Conservation (phyloP, 2,113 vertebrate species). For the Halichoeres trimaculatus region DNA sequence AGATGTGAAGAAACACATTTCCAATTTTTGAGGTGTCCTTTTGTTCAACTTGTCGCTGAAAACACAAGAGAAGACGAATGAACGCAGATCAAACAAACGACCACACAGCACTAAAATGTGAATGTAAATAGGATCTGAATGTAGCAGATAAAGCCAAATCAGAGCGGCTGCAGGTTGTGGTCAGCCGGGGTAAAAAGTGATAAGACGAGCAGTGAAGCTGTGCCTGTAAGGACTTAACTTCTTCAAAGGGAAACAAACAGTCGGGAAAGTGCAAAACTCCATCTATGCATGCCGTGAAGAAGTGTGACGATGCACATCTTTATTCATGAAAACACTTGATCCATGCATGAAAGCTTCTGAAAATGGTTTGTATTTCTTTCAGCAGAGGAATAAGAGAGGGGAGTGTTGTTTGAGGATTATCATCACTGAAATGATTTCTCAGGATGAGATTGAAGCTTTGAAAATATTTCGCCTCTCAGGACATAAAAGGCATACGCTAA, state of each 20-base stretch:
- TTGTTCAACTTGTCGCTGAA: not conserved
- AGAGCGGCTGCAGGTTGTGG: conserved; percentile 35
- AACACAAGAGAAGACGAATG: conserved; percentile 11
- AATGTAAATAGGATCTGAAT: conserved; percentile 43
- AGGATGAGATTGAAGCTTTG: conserved; percentile 51
- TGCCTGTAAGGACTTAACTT: conserved; percentile 18
- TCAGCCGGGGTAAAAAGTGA: conserved; percentile 25
- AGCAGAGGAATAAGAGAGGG: conserved; percentile 27
- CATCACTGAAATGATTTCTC: conserved; percentile 51
- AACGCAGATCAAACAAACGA: conserved; percentile 1
- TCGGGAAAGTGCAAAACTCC: conserved; percentile 12
- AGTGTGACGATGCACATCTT: conserved; percentile 39
- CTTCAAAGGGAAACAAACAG: conserved; percentile 46
- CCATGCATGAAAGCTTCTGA: conserved; percentile 34
- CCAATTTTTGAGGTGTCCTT: not conserved
- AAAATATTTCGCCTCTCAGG: conserved; percentile 45
- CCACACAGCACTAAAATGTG: conserved; percentile 33
- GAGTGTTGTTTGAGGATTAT: conserved; percentile 59
- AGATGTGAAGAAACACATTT: not conserved
- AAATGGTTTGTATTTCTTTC: conserved; percentile 37
- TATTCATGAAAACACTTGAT: conserved; percentile 61
- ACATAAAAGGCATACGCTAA: conserved; percentile 48
- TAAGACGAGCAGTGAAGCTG: conserved; percentile 1
- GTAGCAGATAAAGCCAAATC: conserved; percentile 51
- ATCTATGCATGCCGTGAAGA: conserved; percentile 18